A percentile compares a stretch with the other conserved stretches of the same genome.
These are phyloP conservation scores for Hydraecia micacea DNA, from an alignment of 2,888 invertebrate genomes.

Conservation along the genomic window DNA sequence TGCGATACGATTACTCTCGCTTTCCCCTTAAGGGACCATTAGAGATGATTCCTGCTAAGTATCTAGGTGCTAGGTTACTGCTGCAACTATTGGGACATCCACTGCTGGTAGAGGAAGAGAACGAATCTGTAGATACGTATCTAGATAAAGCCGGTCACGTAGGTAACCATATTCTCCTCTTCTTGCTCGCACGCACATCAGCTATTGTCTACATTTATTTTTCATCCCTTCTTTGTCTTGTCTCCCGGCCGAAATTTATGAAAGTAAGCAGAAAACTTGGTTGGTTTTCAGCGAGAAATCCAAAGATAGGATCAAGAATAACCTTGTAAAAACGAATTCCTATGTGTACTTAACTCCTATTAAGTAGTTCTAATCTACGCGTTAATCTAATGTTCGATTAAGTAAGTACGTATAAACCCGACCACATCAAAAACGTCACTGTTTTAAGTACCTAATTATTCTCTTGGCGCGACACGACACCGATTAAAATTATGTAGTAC, in stretches of 20 bases:
- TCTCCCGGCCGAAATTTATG: background rate
- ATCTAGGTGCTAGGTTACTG: background rate
- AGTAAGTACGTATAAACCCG: background rate
- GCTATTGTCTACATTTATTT: background rate
- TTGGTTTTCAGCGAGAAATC: background rate
- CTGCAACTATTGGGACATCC: background rate
- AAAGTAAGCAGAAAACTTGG: background rate
- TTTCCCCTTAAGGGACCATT: background rate
- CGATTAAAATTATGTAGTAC: background rate
- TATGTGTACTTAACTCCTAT: constrained; percentile 4
- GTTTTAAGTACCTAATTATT: background rate
- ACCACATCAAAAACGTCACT: constrained; percentile 6
- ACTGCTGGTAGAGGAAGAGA: background rate
- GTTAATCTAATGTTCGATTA: constrained; percentile 23
- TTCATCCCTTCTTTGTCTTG: background rate
- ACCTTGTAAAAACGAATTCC: constrained; percentile 21
- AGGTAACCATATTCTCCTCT: background rate
- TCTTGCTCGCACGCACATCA: background rate
- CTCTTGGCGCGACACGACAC: background rate
- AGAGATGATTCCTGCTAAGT: background rate
- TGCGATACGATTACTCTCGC: no score
- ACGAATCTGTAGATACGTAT: background rate
- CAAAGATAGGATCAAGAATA: constrained; percentile 1
- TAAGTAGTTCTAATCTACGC: constrained; percentile 24
- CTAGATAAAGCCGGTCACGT: background rate